These are phyloP conservation scores for Bombus vancouverensis DNA, from an alignment of 1,140 invertebrate genomes.

Conservation along the genomic window DNA sequence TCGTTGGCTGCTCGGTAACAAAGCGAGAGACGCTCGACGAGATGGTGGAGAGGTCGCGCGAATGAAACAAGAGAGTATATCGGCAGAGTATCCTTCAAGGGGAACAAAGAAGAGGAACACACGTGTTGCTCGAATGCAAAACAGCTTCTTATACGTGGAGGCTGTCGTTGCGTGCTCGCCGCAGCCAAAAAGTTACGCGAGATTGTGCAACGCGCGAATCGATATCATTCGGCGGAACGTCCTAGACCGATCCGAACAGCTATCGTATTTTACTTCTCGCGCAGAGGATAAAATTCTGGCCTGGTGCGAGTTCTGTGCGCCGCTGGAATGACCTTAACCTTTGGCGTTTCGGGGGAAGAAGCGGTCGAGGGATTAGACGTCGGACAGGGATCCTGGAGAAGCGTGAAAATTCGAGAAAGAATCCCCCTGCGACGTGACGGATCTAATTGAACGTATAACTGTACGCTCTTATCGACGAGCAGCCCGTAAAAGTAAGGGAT, in stretches of 20 bases:
- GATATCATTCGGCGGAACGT: not conserved
- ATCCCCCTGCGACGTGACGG: not conserved
- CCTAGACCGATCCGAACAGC: not conserved
- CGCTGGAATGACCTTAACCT: not conserved
- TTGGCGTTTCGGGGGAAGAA: not conserved
- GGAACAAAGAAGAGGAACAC: not conserved
- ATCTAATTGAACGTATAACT: constrained; percentile 19
- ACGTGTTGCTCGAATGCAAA: constrained; percentile 6
- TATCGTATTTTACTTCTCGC: not conserved
- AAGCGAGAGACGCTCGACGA: no score
- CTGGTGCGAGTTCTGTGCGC: not conserved
- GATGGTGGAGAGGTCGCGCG: not conserved
- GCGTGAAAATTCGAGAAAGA: constrained; percentile 4
- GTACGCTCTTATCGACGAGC: not conserved
- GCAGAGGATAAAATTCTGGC: not conserved
- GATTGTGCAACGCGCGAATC: constrained; percentile 18
- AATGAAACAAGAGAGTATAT: not conserved
- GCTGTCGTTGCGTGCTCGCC: no score
- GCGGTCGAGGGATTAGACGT: not conserved
- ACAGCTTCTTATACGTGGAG: no score
- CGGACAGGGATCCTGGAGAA: not conserved
- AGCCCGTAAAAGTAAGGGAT: not conserved
- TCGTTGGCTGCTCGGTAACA: not conserved
- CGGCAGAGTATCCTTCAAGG: not conserved
- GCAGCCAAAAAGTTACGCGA: not conserved